phyloP scores from a whole-genome alignment of 2,888 invertebrate genomes.

The Creontiades dilutus region DNA sequence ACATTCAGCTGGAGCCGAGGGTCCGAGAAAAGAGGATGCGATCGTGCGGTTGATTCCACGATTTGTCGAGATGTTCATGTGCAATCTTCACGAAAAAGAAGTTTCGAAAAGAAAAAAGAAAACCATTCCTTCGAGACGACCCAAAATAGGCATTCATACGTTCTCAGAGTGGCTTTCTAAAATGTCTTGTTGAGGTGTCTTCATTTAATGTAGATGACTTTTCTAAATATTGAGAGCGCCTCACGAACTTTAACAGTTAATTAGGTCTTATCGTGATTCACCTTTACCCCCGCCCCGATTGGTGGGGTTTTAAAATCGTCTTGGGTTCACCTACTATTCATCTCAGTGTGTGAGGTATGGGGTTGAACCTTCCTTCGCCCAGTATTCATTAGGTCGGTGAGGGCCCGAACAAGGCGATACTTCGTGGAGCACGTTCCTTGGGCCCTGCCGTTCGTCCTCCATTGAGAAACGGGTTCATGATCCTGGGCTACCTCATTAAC shows the following conservation, averaged over 20 bases:
- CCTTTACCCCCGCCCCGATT: background rate
- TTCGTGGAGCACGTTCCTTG: conserved; percentile 65
- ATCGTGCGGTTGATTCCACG: conserved; percentile 47
- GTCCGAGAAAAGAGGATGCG: background rate
- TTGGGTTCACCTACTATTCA: conserved; percentile 55
- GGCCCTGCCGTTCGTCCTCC: conserved; percentile 39
- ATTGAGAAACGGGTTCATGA: conserved; percentile 64
- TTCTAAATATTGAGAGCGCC: conserved; percentile 29
- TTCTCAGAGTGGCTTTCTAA: background rate
- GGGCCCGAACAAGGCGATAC: conserved; percentile 57
- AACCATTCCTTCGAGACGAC: background rate
- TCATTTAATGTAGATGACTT: conserved; percentile 47
- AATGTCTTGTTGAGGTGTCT: background rate
- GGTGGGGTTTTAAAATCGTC: background rate
- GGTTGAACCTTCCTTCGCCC: background rate
- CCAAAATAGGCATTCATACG: background rate
- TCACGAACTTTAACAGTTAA: conserved; percentile 33
- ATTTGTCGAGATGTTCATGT: conserved; percentile 54
- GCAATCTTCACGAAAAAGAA: conserved; percentile 33
- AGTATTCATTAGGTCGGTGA: conserved; percentile 52
- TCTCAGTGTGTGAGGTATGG: conserved; percentile 32
- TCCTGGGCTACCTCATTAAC: conserved; percentile 58
- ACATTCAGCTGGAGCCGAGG: background rate
- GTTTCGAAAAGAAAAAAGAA: background rate
- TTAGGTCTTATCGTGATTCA: conserved; percentile 49